Evolutionary conservation across 2,113 vertebrate genomes (phyloP), one percentile per base, ranked within the genome.

Genomic region (Oncorhynchus masou): DNA sequence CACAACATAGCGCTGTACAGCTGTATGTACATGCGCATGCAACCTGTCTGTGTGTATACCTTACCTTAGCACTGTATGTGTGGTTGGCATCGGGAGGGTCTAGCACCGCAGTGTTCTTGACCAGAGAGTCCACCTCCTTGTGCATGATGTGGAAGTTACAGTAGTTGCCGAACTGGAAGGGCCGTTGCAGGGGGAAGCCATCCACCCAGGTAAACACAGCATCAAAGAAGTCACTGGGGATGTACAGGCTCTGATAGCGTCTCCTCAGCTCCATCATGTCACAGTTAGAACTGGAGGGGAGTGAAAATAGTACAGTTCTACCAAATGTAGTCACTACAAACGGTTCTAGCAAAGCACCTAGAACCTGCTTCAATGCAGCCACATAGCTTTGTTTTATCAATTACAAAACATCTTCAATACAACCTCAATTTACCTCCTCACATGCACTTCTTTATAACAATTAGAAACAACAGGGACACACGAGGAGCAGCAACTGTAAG

Each of bases 101-200:
- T 77, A 99, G 92, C 81, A 97, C 89, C 27, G 96, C 94, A 1
- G 93, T 89, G 15, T 98, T 97, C 91, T 98, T 99, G 64, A 95
- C 95, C 82, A 97, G 89, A 59, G 97, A 94, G 80, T 99, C 98
- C 84, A 99, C 98, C 93, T 99, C 97, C 93, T 96, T 98, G 88
- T 99, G 96, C 94, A 99, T 94, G 75, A 99, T 96, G 85, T 99
- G 97, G 87, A 99, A 99, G 88, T 97, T 99, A 83, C 97, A 99
- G 92, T 96, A 95, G 79, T 99, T 99, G 83, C 93, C 97, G 78
- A 99, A 93, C 80, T 95, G 96, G 93, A 99, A 99, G 75, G 97
- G 95, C 87, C 98, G 94, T 66, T 94, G 94, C 83, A 98, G 90
- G 70, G 97, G 96, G 77, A 99, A 99, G 83, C 96, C 98, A 84